Conservation (phyloP, 2,113 vertebrate genomes). For the Shinisaurus crocodilurus region DNA sequence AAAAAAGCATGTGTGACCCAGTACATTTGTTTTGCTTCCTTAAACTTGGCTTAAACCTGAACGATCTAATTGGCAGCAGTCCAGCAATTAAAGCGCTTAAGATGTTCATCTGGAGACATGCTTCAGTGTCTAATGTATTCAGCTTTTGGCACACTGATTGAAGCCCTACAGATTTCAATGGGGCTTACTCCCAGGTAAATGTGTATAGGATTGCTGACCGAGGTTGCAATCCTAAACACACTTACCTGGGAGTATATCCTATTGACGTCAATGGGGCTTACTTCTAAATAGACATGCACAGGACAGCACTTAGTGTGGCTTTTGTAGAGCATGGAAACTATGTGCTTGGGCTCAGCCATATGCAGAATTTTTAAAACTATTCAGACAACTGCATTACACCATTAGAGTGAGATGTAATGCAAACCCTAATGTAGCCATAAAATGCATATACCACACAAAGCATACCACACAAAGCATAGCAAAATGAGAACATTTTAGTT, state of each 20-base stretch:
- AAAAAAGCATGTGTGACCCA: neutral
- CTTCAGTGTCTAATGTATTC: neutral
- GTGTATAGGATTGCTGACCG: neutral
- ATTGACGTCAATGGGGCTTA: too few relatives aligned
- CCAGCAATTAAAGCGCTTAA: constrained; percentile 38
- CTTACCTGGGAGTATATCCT: too few relatives aligned
- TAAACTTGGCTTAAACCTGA: constrained; percentile 7
- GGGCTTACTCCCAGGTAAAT: neutral
- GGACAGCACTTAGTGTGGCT: neutral
- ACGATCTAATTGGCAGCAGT: constrained; percentile 32
- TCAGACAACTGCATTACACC: neutral
- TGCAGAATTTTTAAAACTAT: constrained; percentile 9
- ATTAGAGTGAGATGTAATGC: neutral
- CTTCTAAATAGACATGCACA: neutral
- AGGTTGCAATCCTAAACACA: too few relatives aligned
- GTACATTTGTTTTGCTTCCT: constrained; percentile 6
- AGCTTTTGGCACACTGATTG: neutral
- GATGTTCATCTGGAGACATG: constrained; percentile 40
- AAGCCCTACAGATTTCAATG: neutral
- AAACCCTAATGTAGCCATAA: neutral
- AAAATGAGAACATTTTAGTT: neutral
- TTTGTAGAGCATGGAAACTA: neutral
- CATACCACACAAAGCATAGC: neutral
- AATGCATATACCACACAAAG: neutral
- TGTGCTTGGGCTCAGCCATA: neutral